Conservation (phyloP, 2,113 vertebrate genomes). For the Apodemus speciosus region DNA sequence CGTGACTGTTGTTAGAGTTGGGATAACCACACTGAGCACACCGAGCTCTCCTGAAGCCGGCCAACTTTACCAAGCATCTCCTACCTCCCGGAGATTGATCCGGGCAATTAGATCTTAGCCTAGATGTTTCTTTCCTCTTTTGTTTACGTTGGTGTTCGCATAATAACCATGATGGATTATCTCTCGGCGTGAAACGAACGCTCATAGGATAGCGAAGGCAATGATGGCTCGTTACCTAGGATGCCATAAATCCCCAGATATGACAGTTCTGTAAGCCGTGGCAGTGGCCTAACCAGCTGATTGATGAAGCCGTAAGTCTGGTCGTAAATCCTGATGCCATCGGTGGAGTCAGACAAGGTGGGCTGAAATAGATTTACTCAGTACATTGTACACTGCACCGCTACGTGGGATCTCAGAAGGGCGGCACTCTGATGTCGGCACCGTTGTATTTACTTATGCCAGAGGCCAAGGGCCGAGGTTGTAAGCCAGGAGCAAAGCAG, state of each 20-base stretch:
- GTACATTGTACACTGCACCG: rapidly evolving
- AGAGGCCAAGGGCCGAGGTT: neutral
- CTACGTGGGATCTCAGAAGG: neutral
- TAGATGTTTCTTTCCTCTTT: neutral
- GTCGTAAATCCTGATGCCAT: conserved; percentile 34
- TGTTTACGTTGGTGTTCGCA: conserved; percentile 26
- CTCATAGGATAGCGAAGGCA: neutral
- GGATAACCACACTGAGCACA: neutral
- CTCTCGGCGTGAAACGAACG: conserved; percentile 32
- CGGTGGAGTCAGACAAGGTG: neutral
- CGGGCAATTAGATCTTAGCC: conserved; percentile 12
- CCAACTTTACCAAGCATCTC: neutral
- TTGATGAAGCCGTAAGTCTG: conserved; percentile 57
- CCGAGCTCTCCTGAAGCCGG: neutral
- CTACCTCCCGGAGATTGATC: conserved; percentile 24
- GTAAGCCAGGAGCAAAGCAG: neutral
- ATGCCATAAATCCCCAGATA: neutral
- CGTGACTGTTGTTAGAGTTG: neutral
- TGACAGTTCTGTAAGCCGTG: neutral
- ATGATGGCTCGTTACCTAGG: neutral
- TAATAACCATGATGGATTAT: conserved; percentile 56
- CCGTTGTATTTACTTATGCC: rapidly evolving
- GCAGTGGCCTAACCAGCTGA: conserved; percentile 21
- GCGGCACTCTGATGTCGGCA: rapidly evolving
- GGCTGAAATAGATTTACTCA: neutral